Conservation (phyloP, 2,888 invertebrate genomes). For the Diloba caeruleocephala region DNA sequence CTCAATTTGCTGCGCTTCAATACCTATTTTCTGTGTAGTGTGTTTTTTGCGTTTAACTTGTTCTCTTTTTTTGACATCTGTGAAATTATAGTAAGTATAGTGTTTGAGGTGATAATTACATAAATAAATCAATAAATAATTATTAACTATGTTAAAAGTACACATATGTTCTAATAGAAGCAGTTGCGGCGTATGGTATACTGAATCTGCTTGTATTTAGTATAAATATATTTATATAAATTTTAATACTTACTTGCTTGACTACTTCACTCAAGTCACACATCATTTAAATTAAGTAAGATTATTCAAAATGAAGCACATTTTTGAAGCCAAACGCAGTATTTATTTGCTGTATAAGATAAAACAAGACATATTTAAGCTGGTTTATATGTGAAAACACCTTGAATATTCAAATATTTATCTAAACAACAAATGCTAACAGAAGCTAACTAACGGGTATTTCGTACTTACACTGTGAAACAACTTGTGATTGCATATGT, state of each 20-base stretch:
- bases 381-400: conserved; percentile 14
- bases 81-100: conserved; percentile 79
- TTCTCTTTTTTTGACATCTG: conserved; percentile 80
- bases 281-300: conserved; percentile 22
- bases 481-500: too few species aligned
- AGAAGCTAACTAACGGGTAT: too few species aligned
- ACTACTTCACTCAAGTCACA: conserved; percentile 43
- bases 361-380: conserved; percentile 48
- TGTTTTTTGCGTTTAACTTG: conserved; percentile 77
- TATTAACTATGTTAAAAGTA: conserved; percentile 12
- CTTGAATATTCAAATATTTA: not conserved
- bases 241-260: conserved; percentile 51
- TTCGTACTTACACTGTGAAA: too few species aligned
- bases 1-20: conserved; percentile 60
- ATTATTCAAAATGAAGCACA: conserved; percentile 56
- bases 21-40: conserved; percentile 68
- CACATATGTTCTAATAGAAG: conserved; percentile 29
- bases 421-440: too few species aligned
- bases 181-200: conserved; percentile 15
- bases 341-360: conserved; percentile 57
- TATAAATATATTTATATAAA: conserved; percentile 16
- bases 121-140: conserved; percentile 16
- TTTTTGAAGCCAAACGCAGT: conserved; percentile 60
- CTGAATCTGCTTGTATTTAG: conserved; percentile 12
- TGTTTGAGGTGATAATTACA: conserved; percentile 53